Evolutionary conservation across 2,888 invertebrate genomes (phyloP), one percentile per base, ranked within the genome.

Genomic region (Conops quadrifasciatus): DNA sequence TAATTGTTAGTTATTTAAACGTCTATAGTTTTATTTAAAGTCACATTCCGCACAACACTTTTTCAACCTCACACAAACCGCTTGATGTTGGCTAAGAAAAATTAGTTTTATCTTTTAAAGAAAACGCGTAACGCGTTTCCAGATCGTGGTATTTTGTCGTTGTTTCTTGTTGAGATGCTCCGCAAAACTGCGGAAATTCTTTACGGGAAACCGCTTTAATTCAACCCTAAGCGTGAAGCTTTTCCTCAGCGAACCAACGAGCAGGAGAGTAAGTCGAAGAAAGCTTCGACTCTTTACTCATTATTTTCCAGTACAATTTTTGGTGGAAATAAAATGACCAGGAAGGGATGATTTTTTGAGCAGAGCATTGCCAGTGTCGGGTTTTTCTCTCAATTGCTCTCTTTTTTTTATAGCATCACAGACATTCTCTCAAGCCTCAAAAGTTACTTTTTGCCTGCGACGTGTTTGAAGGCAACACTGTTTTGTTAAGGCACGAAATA

Each of bases 101-200:
- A 30, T 45, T 53, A 63, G 59, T 60, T 58, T 30, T 21, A 51
- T 60, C 16, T 49, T 21, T 36, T 36, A 9, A 28, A 60, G 19
- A n/a, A 28, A 67, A 9, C 49, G 21, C 60, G 60, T 26, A 51
- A 36, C 36, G 67, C 53, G 28, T 47, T 71, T 58, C 36, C 26
- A 26, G 26, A 15, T 58, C 58, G 58, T 26, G 16, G 4, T 24
- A 15, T 3, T 58, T 26, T 16, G 16, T 49, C 56, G 70, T n/a
- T 63, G 43, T 56, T 63, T 62, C 79, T 78, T 79, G 77, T 78
- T 77, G 79, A 81, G 76, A 77, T 81, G 79, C 80, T 78, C 79
- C 81, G 81, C 78, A 78, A 78, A 80, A 82, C 83, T 82, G 78
- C 78, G 72, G 75, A 73, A 75, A 74, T 77, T 75, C 72, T 71